These are phyloP conservation scores for Meriones psammophilus DNA, from an alignment of 2,797 vertebrate species.

Conservation along the genomic window DNA sequence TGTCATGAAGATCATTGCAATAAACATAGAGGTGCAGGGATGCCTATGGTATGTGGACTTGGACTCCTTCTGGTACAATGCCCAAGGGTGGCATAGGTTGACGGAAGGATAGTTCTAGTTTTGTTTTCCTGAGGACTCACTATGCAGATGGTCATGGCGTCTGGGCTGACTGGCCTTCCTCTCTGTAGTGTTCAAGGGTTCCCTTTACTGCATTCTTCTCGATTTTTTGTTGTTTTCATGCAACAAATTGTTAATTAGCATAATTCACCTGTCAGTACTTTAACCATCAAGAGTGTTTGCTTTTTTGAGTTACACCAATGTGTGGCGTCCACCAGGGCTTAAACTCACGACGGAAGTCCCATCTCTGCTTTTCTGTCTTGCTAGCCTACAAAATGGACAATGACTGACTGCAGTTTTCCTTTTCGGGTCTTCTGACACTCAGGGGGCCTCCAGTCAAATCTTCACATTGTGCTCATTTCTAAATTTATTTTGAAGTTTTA, in stretches of 20 bases:
- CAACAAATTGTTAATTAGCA: background rate
- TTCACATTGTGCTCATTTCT: background rate
- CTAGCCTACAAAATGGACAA: background rate
- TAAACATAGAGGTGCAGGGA: background rate
- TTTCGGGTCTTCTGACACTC: background rate
- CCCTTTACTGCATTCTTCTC: background rate
- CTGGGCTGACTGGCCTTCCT: background rate
- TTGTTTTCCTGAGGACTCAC: background rate
- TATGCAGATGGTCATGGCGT: too few relatives aligned
- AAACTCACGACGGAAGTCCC: background rate
- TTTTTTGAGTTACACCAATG: background rate
- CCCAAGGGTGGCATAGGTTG: background rate
- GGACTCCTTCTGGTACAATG: background rate
- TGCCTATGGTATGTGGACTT: background rate
- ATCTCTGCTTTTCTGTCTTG: background rate
- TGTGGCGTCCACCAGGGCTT: background rate
- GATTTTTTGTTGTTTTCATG: background rate
- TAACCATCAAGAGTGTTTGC: background rate
- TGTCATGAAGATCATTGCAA: background rate
- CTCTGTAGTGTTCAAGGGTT: background rate
- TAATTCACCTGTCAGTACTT: background rate
- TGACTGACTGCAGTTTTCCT: background rate
- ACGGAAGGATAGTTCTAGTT: background rate
- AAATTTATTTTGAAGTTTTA: constrained; percentile 4
- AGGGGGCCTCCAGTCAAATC: background rate